Evolutionary conservation across 2,113 vertebrate genomes (phyloP).

Genomic region (Gambusia affinis): DNA sequence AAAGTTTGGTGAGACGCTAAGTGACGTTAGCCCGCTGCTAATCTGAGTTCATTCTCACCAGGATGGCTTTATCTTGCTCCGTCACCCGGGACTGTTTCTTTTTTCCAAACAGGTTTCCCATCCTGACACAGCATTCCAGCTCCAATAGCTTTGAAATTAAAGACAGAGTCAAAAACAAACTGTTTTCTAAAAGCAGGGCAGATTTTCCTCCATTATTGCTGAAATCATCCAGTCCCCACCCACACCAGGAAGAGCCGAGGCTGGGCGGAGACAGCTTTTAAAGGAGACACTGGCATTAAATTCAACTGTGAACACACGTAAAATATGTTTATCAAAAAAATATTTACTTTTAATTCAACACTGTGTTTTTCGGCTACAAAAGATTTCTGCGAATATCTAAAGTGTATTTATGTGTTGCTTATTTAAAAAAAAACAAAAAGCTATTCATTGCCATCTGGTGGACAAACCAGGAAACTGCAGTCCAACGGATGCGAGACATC

Average conservation of each 20-base stretch:
- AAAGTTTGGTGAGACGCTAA: neutral
- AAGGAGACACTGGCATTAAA: neutral
- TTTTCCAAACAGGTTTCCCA: constrained; percentile 92
- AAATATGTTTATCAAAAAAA: neutral
- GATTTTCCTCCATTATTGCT: constrained; percentile 47
- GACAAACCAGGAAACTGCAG: neutral
- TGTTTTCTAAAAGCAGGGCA: neutral
- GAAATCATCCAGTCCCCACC: constrained; percentile 64
- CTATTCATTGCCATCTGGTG: neutral
- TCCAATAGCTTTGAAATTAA: neutral
- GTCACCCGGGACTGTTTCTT: constrained; percentile 91
- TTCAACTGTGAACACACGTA: neutral
- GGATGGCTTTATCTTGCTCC: constrained; percentile 89
- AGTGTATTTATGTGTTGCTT: neutral
- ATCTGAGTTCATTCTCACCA: constrained; percentile 76
- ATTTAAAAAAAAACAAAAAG: neutral
- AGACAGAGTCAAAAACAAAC: neutral
- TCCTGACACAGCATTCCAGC: constrained; percentile 76
- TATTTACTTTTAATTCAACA: neutral
- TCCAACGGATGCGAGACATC: too few relatives aligned
- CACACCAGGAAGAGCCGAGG: constrained; percentile 52
- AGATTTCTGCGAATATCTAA: neutral
- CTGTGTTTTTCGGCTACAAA: neutral
- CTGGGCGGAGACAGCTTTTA: constrained; percentile 14
- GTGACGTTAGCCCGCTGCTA: constrained; percentile 5